Evolutionary conservation across 2,797 vertebrate genomes (phyloP).

Genomic region (Girardinus metallicus): DNA sequence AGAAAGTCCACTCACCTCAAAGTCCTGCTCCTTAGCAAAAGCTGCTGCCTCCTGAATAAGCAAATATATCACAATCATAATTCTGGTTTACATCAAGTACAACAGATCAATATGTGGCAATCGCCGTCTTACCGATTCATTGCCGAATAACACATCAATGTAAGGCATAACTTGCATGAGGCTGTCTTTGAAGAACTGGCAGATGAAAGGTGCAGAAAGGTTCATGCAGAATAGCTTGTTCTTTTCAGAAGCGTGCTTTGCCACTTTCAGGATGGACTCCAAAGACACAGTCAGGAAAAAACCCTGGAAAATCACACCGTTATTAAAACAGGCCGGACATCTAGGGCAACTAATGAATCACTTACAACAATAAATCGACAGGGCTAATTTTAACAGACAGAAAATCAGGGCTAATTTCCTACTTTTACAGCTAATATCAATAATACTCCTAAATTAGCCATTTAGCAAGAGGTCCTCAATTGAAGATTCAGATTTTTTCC

Average conservation of each 20-base stretch:
- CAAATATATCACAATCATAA: conserved; percentile 18
- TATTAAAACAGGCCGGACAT: conserved; percentile 30
- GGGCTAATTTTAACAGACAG: not conserved
- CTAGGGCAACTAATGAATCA: conserved; percentile 32
- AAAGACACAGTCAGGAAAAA: conserved; percentile 97
- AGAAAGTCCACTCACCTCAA: conserved; percentile 86
- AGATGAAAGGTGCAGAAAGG: conserved; percentile 97
- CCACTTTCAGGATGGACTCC: conserved; percentile 96
- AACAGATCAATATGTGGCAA: not conserved
- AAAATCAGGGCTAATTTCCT: not conserved
- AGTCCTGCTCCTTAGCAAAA: conserved; percentile 93
- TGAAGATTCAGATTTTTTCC: not conserved
- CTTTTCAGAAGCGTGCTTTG: conserved; percentile 89
- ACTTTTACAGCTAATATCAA: not conserved
- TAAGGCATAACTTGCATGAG: conserved; percentile 96
- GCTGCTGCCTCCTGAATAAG: conserved; percentile 90
- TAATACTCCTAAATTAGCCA: not conserved
- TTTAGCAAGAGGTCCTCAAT: not conserved
- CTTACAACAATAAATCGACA: not conserved
- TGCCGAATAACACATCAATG: conserved; percentile 95
- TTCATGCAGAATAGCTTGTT: conserved; percentile 96
- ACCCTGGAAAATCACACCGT: conserved; percentile 79
- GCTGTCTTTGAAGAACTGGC: conserved; percentile 93
- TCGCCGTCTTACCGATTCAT: conserved; percentile 88
- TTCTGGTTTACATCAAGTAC: not conserved